Conservation (phyloP, 2,888 invertebrate genomes). For the Cryptus viduatorius region DNA sequence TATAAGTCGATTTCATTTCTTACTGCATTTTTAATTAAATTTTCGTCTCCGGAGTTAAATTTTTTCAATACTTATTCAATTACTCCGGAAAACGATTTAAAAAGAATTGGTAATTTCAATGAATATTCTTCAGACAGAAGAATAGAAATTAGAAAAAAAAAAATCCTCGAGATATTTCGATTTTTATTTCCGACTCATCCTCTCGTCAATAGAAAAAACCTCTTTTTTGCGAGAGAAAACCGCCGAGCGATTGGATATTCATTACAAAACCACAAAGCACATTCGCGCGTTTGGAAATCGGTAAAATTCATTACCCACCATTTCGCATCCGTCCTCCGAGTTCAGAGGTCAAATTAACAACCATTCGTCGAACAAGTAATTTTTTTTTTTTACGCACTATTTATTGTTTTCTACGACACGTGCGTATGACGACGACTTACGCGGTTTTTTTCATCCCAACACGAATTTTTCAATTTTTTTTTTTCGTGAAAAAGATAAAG, state of each 20-base stretch:
- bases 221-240: too few relatives aligned
- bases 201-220: not conserved
- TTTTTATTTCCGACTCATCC: not conserved
- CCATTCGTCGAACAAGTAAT: not conserved
- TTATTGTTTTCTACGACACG: not conserved
- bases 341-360: slow-evolving; percentile 2
- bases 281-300: not conserved
- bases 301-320: not conserved
- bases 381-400: too few relatives aligned
- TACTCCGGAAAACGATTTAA: not conserved
- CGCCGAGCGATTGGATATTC: not conserved
- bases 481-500: not conserved
- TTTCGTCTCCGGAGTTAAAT: not conserved
- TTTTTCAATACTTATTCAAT: not conserved
- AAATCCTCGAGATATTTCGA: not conserved
- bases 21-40: not conserved
- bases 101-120: not conserved
- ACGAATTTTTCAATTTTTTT: not conserved
- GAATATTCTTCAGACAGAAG: not conserved
- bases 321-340: not conserved
- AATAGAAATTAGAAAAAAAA: not conserved
- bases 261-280: not conserved
- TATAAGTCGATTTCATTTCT: not conserved
- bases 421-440: not conserved
- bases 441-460: not conserved